Percentiles rank a stretch among this genome's conserved stretches.
Evolutionary conservation across 2,888 invertebrate genomes (phyloP).

Genomic region (Caradrina kadenii): DNA sequence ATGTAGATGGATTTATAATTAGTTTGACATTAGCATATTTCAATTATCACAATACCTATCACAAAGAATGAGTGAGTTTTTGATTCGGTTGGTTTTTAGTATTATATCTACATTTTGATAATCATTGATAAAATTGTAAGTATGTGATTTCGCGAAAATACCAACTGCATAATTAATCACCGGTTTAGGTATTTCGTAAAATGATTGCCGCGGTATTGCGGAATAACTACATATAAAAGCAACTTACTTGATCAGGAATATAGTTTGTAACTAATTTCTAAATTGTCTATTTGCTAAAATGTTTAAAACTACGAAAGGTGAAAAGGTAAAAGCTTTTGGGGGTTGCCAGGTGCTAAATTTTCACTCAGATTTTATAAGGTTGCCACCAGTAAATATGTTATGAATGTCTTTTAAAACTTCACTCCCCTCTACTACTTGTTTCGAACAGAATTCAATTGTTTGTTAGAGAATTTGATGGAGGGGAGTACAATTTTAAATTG

Average conservation of each 20-base stretch:
- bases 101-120: slow-evolving; percentile 31
- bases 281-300: background rate
- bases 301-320: background rate
- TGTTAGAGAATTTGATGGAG: no score
- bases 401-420: no score
- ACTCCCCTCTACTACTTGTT: no score
- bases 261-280: slow-evolving; percentile 17
- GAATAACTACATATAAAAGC: background rate
- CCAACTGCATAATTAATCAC: background rate
- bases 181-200: background rate
- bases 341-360: slow-evolving; percentile 25
- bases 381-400: slow-evolving; percentile 1
- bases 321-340: slow-evolving; percentile 13
- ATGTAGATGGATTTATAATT: slow-evolving; percentile 30
- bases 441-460: no score
- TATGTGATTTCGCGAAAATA: slow-evolving; percentile 30
- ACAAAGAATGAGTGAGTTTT: slow-evolving; percentile 38
- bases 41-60: slow-evolving; percentile 46
- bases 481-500: no score
- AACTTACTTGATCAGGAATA: background rate
- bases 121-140: slow-evolving; percentile 14
- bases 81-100: slow-evolving; percentile 11
- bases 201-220: background rate
- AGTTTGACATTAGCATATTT: slow-evolving; percentile 33
- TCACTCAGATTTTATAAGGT: background rate